Evolutionary conservation across 2,797 vertebrate species (phyloP), one percentile per base, ranked within the genome.

Genomic region (Phrynocephalus guinanensis): DNA sequence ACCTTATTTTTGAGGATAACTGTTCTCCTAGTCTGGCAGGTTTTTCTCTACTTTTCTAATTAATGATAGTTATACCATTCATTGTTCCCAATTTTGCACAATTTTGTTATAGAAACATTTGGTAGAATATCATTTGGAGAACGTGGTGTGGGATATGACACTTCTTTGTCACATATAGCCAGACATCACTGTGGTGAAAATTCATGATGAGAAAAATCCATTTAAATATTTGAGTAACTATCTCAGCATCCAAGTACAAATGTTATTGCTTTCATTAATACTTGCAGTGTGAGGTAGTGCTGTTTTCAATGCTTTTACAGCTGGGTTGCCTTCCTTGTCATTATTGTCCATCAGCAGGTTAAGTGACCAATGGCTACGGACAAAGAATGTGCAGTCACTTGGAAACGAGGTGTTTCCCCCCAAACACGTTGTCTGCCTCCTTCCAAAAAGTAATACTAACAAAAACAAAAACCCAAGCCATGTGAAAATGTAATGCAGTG

Each of bases 181-280:
- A 13, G 88, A 86, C 16, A 0, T 67, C 86, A 88, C 56, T 88
- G 90, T 91, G 90, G 76, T 93, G 87, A 80, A 90, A 91, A 81
- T 68, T 0, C 3, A 0, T 80, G 78, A 68, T 83, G 89, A 50
- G 83, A 87, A 50, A 91, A 91, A 90, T 79, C 84, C 85, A 88
- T 80, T 87, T 82, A 81, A 87, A 78, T 88, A 86, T 26, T 56
- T 56, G 52, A 76, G 68, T 66, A 63, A 68, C n/a, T n/a, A 30
- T 80, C 70, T 6, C 48, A 44, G 24, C 16, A 87, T 76, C 68
- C 63, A n/a, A 82, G 44, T 68, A 28, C 63, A 87, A 5, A 28
- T 75, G 38, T 28, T 68, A 22, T 56, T 81, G 48, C 26, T 67
- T 77, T 85, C 7, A 79, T 18, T 70, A 56, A 38, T 33, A 79